phyloP scores from a whole-genome alignment of 1,140 invertebrate genomes.

The Trichonephila clavipes region DNA sequence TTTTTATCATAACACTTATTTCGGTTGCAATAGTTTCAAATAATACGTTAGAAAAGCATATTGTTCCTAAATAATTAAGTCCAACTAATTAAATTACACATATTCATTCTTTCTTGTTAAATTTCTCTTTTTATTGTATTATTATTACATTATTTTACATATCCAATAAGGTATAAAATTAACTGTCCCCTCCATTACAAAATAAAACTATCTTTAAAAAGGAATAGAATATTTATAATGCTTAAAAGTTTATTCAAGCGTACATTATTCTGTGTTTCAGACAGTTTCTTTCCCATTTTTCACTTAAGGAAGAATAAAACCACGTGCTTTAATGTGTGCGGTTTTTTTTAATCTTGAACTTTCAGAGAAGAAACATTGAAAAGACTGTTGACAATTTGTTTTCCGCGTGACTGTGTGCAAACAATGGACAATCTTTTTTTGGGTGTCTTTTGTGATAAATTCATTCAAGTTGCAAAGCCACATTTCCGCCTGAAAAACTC shows the following conservation, averaged over 20 bases:
- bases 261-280: background rate
- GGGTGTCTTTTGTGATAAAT: conserved; percentile 14
- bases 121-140: background rate
- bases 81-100: no score
- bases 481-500: conserved; percentile 7
- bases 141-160: background rate
- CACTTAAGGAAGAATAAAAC: background rate
- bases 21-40: no score
- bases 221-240: background rate
- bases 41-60: no score
- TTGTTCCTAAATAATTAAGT: no score
- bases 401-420: background rate
- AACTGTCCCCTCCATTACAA: background rate
- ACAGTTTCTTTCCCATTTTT: background rate
- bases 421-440: background rate
- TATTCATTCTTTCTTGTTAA: no score
- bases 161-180: background rate
- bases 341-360: background rate
- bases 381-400: conserved; percentile 22
- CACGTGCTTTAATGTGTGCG: background rate
- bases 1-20: no score
- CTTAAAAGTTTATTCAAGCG: background rate
- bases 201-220: background rate
- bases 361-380: background rate
- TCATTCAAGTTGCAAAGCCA: conserved; percentile 26